Conservation (phyloP, 2,888 invertebrate species). For the Micropterix aruncella region DNA sequence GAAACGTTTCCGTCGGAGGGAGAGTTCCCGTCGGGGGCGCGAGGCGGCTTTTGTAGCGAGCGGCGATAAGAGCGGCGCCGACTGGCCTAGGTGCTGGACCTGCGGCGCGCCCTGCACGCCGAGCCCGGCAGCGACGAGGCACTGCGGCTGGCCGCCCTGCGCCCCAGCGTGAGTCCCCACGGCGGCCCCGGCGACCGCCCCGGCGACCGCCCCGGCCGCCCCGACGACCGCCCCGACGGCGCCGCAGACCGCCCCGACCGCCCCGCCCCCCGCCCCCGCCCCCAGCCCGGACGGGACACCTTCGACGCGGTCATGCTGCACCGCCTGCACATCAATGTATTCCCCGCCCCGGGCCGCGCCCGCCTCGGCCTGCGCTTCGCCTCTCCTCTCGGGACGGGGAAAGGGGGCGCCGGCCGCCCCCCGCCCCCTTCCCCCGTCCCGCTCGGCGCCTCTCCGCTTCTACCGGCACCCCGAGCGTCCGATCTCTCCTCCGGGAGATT, state of each 20-base stretch:
- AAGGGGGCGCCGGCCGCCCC: too few species aligned
- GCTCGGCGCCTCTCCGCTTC: background rate
- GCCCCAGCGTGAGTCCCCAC: conserved; percentile 31
- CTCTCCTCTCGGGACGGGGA: too few species aligned
- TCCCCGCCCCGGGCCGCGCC: conserved; percentile 29
- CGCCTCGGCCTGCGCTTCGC: conserved; percentile 7
- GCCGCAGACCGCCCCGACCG: conserved; percentile 14
- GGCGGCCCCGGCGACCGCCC: conserved; percentile 34
- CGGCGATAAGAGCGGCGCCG: conserved; percentile 8
- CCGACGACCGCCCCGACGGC: conserved; percentile 16
- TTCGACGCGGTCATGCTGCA: conserved; percentile 42
- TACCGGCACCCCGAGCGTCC: conserved; percentile 1
- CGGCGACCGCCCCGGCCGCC: conserved; percentile 27
- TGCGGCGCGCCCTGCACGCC: conserved; percentile 68
- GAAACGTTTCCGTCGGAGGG: too few species aligned
- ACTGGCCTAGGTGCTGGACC: conserved; percentile 59
- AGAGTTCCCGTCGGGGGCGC: too few species aligned
- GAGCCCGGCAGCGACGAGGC: conserved; percentile 44
- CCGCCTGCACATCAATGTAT: conserved; percentile 30
- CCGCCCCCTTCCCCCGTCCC: background rate
- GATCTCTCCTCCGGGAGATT: conserved; percentile 15
- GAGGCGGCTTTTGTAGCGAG: too few species aligned
- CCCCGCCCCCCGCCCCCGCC: conserved; percentile 19
- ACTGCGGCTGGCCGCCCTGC: conserved; percentile 38
- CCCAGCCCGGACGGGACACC: conserved; percentile 34